A percentile compares a stretch with the other conserved stretches of the same genome.
Conservation (phyloP, 2,113 vertebrate species). For the Phocoena sinus region DNA sequence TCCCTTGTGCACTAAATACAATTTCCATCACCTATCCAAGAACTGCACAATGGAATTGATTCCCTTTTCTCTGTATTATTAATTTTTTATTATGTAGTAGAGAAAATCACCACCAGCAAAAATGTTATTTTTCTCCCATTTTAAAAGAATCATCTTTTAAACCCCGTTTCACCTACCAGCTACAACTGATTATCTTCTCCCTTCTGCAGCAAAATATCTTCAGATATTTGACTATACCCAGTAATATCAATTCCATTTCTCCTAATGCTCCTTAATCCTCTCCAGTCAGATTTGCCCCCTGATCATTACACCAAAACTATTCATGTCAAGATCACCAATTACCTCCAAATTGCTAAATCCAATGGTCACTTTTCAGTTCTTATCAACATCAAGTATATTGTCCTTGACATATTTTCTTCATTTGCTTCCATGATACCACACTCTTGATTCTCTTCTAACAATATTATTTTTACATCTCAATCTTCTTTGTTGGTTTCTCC, state of each 20-base stretch:
- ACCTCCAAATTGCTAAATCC: neutral
- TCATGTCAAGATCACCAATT: neutral
- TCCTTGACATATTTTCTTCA: neutral
- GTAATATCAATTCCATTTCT: neutral
- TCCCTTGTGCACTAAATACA: neutral
- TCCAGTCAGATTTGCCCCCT: no score
- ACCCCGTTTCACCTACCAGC: neutral
- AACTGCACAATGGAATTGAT: neutral
- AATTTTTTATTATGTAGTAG: neutral
- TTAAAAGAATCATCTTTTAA: neutral
- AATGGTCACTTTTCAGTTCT: neutral
- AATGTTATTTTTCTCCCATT: neutral
- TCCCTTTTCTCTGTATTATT: neutral
- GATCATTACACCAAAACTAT: neutral
- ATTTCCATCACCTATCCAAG: neutral
- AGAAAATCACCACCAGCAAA: neutral
- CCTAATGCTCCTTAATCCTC: neutral
- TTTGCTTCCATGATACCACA: neutral
- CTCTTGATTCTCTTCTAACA: neutral
- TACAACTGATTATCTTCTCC: neutral
- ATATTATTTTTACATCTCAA: neutral
- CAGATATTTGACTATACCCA: neutral
- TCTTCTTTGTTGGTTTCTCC: neutral
- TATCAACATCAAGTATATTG: neutral
- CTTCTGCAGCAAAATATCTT: neutral